Base-by-base conservation (phyloP, 2,113 vertebrate genomes). In the Dermatemys mawii region DNA sequence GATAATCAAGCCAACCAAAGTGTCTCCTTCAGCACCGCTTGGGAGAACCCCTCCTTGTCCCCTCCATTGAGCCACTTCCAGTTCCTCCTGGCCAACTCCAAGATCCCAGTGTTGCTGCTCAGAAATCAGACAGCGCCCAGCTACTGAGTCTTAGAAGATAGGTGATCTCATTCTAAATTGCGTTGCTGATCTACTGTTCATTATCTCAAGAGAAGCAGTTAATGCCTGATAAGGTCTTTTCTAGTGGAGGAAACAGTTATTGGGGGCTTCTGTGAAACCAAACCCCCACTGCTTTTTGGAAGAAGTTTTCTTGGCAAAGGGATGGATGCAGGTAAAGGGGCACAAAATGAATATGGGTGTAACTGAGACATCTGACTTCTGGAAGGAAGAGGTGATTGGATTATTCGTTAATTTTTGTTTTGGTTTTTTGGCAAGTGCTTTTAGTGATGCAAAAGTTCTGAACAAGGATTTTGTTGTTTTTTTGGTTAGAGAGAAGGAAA, bases 1-100 rank as follows among this genome's bases (percentile, higher is more conserved):
- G 96, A 88, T 81, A 38, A 27, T 0, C 32, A 76, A 93, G 90
- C 90, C 96, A 95, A 95, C 94, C 92, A 93, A 93, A 94, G 92
- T 46, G 86, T 89, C 92, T 84, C 81, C 96, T 88, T 80, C 13
- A 0, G 70, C 86, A 12, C 93, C 48, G 92, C 87, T 91, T 4
- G 41, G 73, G 73, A 46, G 73, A 76, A 16, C 67, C n/a, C 41
- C 57, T 78, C 5, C 41, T 44, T 12, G 24, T 89, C 89, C 49
- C 4, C 50, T 26, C 84, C 26, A 38, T 57, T 3, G 2, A 48
- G 79, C 84, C 49, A 10, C 78, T 41, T 67, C 73, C 49, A 41
- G 29, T 2, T 10, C 70, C 35, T 73, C 89, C 50, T 86, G 55
- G 63, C 90, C 57, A 1, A 1, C 26, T 2, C 22, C 78, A 1